phyloP scores from a whole-genome alignment of 2,888 invertebrate species.

The Tanaodytes sp. region DNA sequence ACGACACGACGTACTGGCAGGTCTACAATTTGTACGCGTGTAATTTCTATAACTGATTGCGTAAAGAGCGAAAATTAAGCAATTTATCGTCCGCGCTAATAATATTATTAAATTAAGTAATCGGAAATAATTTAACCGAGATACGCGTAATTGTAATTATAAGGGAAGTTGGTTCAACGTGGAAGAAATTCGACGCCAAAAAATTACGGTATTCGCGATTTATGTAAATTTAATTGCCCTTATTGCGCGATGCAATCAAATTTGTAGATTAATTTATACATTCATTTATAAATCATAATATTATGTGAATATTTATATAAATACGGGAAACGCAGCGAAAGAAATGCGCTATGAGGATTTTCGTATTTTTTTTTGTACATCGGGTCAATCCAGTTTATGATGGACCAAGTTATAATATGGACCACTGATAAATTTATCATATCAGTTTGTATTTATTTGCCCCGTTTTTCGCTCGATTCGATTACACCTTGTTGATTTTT shows the following conservation, averaged over 20 bases:
- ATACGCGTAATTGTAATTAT: constrained; percentile 22
- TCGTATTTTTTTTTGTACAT: no score
- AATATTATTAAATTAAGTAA: constrained; percentile 30
- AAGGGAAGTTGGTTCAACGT: constrained; percentile 24
- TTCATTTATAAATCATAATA: constrained; percentile 20
- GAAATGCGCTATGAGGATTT: no score
- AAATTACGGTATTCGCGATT: constrained; percentile 15
- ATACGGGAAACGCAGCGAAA: no score
- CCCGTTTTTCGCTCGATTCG: no score
- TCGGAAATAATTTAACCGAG: constrained; percentile 29
- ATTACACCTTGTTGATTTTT: no score
- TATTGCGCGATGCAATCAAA: constrained; percentile 33
- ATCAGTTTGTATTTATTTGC: no score
- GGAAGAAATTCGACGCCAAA: constrained; percentile 25
- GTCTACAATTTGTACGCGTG: not conserved
- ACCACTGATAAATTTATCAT: no score
- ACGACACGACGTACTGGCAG: no score
- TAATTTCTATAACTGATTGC: constrained; percentile 14
- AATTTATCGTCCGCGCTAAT: constrained; percentile 22
- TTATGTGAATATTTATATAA: constrained; percentile 44
- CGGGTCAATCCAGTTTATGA: no score
- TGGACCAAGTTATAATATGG: no score
- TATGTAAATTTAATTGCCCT: constrained; percentile 43
- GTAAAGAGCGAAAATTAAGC: constrained; percentile 23
- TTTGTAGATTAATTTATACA: no score